phyloP scores from a whole-genome alignment of 2,113 vertebrate species.

The Eretmochelys imbricata region DNA sequence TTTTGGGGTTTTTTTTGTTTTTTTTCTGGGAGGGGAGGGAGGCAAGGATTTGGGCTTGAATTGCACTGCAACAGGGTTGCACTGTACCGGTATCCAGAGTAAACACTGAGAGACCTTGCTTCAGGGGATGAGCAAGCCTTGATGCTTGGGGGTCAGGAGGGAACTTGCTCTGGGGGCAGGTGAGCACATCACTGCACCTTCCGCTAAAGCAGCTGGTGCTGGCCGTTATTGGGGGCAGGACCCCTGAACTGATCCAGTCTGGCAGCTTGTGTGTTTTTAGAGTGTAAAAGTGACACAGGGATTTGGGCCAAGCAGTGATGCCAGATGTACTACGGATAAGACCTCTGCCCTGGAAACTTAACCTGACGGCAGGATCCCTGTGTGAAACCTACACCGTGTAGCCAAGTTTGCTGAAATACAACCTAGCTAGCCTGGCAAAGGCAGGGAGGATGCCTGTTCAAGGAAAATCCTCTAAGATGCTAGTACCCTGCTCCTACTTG shows the following conservation, averaged over 20 bases:
- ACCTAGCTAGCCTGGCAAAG: not conserved
- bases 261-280: not conserved
- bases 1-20: too few relatives aligned
- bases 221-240: not conserved
- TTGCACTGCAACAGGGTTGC: not conserved
- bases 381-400: not conserved
- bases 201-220: not conserved
- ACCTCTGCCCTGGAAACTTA: not conserved
- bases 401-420: not conserved
- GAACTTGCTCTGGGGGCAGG: not conserved
- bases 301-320: not conserved
- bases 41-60: fast-evolving
- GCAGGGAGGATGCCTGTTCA: not conserved
- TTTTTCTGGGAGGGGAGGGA: fast-evolving
- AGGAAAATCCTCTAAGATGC: not conserved
- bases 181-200: not conserved
- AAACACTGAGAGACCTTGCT: fast-evolving
- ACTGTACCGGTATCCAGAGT: fast-evolving
- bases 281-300: not conserved
- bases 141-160: not conserved
- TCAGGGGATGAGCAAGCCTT: not conserved
- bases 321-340: not conserved
- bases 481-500: not conserved
- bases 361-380: not conserved
- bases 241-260: not conserved